These are phyloP conservation scores for Tautogolabrus adspersus DNA, from an alignment of 2,113 vertebrate genomes.

Conservation along the genomic window DNA sequence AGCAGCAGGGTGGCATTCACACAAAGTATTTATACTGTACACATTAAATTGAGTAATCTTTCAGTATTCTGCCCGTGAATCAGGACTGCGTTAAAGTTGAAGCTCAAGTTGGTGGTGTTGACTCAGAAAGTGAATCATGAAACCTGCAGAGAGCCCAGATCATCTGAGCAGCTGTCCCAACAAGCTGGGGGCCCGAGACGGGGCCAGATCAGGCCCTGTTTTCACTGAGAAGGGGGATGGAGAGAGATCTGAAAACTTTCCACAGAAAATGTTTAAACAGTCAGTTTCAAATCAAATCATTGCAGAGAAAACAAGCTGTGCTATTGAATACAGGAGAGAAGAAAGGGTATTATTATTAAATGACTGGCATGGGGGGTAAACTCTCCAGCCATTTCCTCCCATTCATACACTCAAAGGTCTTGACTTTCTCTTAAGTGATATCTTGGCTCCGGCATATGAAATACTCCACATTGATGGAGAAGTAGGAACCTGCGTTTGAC, in stretches of 20 bases:
- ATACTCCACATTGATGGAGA: constrained; percentile 48
- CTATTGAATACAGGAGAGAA: constrained; percentile 56
- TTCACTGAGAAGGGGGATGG: constrained; percentile 30
- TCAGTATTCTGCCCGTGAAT: constrained; percentile 44
- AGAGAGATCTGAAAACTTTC: constrained; percentile 47
- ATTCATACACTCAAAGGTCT: constrained; percentile 80
- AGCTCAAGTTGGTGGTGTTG: constrained; percentile 70
- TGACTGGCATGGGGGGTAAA: constrained; percentile 62
- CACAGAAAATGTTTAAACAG: constrained; percentile 27
- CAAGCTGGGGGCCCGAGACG: constrained; percentile 64
- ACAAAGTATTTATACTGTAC: background rate
- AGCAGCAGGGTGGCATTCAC: background rate
- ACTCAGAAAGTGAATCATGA: constrained; percentile 82
- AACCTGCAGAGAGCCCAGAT: constrained; percentile 81
- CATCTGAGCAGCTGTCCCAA: constrained; percentile 86
- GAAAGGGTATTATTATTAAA: constrained; percentile 52
- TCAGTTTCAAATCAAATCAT: constrained; percentile 56
- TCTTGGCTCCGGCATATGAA: constrained; percentile 63
- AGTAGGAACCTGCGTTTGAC: constrained; percentile 66
- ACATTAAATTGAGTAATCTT: constrained; percentile 17
- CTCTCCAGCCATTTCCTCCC: constrained; percentile 79
- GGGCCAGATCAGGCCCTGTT: constrained; percentile 66
- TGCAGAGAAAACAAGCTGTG: constrained; percentile 61
- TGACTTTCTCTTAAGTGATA: constrained; percentile 77
- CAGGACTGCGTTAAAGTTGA: constrained; percentile 45